A percentile compares a stretch with the other conserved stretches of the same genome.
Evolutionary conservation across 2,797 vertebrate species (phyloP).

Genomic region (Channa striata): DNA sequence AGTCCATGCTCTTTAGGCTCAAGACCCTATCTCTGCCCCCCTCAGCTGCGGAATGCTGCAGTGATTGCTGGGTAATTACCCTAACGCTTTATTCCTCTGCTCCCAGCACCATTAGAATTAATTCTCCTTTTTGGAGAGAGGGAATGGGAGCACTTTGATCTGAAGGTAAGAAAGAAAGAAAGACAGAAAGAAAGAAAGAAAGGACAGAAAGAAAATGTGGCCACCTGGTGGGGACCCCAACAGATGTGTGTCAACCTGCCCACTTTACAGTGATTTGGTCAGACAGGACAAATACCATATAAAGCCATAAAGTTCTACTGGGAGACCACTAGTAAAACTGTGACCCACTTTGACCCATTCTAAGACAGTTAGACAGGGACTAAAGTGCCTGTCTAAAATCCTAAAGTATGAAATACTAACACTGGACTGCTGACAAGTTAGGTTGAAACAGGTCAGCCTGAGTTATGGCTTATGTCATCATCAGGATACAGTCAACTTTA

Average conservation of each 20-base stretch:
- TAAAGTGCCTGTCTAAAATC: slow-evolving; percentile 36
- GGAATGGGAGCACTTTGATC: slow-evolving; percentile 67
- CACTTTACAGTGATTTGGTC: slow-evolving; percentile 52
- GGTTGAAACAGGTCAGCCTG: slow-evolving; percentile 43
- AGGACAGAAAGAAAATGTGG: slow-evolving; percentile 2
- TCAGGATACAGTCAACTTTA: slow-evolving; percentile 35
- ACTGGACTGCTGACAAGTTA: slow-evolving; percentile 38
- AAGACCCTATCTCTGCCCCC: slow-evolving; percentile 77
- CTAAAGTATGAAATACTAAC: slow-evolving; percentile 31
- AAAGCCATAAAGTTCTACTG: slow-evolving; percentile 30
- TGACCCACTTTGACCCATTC: slow-evolving; percentile 34
- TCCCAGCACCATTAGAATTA: slow-evolving; percentile 77
- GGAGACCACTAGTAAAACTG: slow-evolving; percentile 43
- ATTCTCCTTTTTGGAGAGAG: slow-evolving; percentile 56
- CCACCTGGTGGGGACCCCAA: slow-evolving; percentile 57
- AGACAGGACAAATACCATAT: slow-evolving; percentile 51
- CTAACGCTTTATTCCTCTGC: slow-evolving; percentile 69
- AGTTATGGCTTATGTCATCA: slow-evolving; percentile 48
- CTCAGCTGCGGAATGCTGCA: slow-evolving; percentile 77
- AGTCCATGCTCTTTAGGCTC: slow-evolving; percentile 75
- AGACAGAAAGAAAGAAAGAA: background rate
- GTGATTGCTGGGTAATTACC: slow-evolving; percentile 83
- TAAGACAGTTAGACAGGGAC: slow-evolving; percentile 22
- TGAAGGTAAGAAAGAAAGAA: slow-evolving; percentile 8
- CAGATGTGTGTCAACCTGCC: slow-evolving; percentile 49